Conservation (phyloP, 2,113 vertebrate species). For the Echinops telfairi region DNA sequence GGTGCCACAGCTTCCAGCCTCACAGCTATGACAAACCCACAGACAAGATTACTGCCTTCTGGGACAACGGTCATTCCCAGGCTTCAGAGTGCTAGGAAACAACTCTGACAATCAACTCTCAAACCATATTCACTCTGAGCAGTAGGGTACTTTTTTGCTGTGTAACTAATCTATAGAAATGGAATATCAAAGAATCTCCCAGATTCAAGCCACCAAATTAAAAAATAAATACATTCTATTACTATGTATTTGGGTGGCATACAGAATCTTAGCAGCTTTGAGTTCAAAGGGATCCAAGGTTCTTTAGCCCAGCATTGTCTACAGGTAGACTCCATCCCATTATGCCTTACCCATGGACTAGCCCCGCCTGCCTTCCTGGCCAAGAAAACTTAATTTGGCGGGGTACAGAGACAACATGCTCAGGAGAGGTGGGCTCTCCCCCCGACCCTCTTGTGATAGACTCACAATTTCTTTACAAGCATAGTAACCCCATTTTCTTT, state of each 20-base stretch:
- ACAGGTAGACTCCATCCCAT: not conserved
- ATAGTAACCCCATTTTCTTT: not conserved
- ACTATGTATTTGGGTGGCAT: not conserved
- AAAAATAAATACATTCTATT: slow-evolving; percentile 29
- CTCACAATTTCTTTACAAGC: slow-evolving; percentile 16
- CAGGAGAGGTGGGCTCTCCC: not conserved
- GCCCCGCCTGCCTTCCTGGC: not conserved
- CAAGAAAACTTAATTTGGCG: slow-evolving; percentile 26
- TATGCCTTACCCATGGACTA: not conserved
- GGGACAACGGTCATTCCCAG: not conserved
- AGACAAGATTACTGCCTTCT: slow-evolving; percentile 28
- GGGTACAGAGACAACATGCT: not conserved
- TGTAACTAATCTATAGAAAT: slow-evolving; percentile 26
- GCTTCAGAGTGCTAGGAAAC: slow-evolving; percentile 19
- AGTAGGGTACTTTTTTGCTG: slow-evolving; percentile 5
- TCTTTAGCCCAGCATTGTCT: not conserved
- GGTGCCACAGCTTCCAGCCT: not conserved
- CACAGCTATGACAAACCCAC: not conserved
- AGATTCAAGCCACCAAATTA: slow-evolving; percentile 11
- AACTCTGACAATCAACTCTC: slow-evolving; percentile 31
- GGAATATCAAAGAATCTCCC: slow-evolving; percentile 46
- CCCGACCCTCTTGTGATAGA: not conserved
- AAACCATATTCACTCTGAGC: not conserved
- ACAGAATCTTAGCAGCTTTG: not conserved
- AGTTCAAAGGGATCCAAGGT: not conserved